Conservation (phyloP, 2,797 vertebrate genomes). For the Hoplostethus atlanticus region DNA sequence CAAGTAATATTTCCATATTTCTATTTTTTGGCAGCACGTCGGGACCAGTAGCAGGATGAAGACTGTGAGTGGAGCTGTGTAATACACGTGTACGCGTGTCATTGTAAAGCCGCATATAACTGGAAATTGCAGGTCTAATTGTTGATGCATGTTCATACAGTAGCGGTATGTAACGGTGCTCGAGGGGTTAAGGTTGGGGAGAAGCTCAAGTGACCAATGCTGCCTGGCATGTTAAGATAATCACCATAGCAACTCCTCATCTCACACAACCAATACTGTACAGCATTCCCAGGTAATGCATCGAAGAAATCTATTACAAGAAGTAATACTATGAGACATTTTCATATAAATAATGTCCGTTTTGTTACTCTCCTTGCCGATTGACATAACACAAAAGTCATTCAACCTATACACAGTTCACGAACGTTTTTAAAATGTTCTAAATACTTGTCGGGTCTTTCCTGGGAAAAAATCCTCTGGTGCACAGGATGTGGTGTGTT, state of each 20-base stretch:
- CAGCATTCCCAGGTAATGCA: neutral
- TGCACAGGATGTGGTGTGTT: too few species aligned
- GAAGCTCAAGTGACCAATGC: neutral
- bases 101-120: neutral
- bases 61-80: neutral
- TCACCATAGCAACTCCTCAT: neutral
- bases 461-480: too few species aligned
- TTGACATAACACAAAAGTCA: too few species aligned
- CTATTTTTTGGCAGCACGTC: neutral
- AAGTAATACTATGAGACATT: too few species aligned
- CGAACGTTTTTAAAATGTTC: too few species aligned
- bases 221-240: neutral
- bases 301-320: neutral
- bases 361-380: too few species aligned
- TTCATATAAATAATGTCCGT: too few species aligned
- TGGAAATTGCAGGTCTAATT: neutral
- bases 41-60: neutral
- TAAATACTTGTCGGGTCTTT: too few species aligned
- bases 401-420: too few species aligned
- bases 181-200: neutral
- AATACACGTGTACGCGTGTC: neutral
- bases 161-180: neutral
- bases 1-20: neutral
- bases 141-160: neutral
- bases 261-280: neutral